Conservation (phyloP, 2,113 vertebrate genomes). For the Microcebus ravelobensis region DNA sequence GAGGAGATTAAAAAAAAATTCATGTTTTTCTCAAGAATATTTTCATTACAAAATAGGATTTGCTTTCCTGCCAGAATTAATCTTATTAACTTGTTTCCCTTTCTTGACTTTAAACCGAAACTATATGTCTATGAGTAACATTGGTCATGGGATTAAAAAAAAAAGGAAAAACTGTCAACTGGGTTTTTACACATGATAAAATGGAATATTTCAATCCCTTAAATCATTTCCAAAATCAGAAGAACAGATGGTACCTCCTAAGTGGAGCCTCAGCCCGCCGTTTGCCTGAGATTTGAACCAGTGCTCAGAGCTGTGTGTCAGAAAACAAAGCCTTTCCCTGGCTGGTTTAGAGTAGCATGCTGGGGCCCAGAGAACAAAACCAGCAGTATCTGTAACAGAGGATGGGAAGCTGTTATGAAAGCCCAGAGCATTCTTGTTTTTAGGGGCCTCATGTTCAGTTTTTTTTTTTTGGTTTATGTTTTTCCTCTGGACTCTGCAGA, state of each 20-base stretch:
- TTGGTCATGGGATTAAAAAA: conserved; percentile 37
- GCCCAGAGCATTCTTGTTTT: neutral
- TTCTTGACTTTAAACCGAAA: conserved; percentile 20
- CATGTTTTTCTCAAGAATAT: neutral
- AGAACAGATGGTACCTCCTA: conserved; percentile 72
- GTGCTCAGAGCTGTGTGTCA: conserved; percentile 3
- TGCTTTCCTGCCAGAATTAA: conserved; percentile 30
- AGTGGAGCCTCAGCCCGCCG: conserved; percentile 42
- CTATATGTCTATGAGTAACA: conserved; percentile 36
- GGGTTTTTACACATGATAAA: conserved; percentile 58
- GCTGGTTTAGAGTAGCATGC: neutral
- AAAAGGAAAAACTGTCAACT: conserved; percentile 37
- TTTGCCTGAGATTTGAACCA: conserved; percentile 72
- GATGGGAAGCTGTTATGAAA: neutral
- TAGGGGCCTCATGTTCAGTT: neutral
- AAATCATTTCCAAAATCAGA: conserved; percentile 73
- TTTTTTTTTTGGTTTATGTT: neutral
- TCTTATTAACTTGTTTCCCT: neutral
- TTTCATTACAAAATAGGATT: neutral
- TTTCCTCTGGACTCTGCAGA: neutral
- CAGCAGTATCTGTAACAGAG: neutral
- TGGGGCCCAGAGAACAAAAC: neutral
- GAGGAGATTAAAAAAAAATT: neutral
- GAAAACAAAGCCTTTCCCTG: neutral
- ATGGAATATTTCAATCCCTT: conserved; percentile 44